Conservation (phyloP, 2,888 invertebrate genomes). For the Allophyes oxyacanthae region DNA sequence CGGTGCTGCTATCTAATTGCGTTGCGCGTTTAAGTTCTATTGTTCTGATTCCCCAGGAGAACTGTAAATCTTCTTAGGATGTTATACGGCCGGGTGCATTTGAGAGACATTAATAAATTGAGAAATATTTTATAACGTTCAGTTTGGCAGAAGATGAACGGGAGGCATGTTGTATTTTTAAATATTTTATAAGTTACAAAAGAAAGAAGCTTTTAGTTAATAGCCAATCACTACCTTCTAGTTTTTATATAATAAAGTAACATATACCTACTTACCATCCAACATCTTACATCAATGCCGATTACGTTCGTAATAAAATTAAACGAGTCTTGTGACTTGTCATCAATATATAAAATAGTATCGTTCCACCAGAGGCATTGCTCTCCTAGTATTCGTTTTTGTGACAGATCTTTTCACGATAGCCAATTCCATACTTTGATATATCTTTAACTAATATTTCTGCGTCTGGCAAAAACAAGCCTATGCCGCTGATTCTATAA, state of each 20-base stretch:
- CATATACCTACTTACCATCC: too few relatives aligned
- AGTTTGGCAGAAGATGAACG: too few relatives aligned
- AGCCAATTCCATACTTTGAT: constrained; percentile 6
- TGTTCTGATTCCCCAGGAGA: constrained; percentile 33
- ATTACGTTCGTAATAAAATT: too few relatives aligned
- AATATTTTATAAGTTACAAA: background rate
- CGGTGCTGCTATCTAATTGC: constrained; percentile 15
- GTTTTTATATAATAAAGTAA: too few relatives aligned
- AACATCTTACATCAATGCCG: too few relatives aligned
- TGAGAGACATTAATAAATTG: background rate
- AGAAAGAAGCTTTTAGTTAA: background rate
- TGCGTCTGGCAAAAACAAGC: background rate
- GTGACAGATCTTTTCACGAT: constrained; percentile 4
- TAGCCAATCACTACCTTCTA: constrained; percentile 1
- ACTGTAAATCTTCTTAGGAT: constrained; percentile 22
- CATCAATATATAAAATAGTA: too few relatives aligned
- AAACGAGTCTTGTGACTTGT: too few relatives aligned
- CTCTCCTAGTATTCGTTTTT: too few relatives aligned
- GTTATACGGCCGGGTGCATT: constrained; percentile 4
- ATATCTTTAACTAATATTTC: constrained; percentile 1
- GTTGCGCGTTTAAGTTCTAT: constrained; percentile 10
- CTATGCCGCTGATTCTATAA: background rate
- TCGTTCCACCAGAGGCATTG: too few relatives aligned
- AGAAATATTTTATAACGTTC: background rate
- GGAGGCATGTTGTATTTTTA: background rate